Evolutionary conservation across 2,797 vertebrate species (phyloP).

Genomic region (Smutsia temminckii): DNA sequence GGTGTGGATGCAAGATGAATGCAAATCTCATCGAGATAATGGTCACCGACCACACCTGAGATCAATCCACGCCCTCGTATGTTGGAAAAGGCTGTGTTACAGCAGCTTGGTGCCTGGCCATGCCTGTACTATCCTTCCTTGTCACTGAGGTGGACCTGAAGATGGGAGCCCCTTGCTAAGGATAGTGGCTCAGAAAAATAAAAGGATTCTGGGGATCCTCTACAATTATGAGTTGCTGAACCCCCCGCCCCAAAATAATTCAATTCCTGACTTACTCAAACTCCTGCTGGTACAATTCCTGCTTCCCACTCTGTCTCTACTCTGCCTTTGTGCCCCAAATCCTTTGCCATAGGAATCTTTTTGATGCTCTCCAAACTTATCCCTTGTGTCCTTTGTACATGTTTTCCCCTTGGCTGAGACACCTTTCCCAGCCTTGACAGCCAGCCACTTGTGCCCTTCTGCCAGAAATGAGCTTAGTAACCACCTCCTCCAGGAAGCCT

Average conservation of each 20-base stretch:
- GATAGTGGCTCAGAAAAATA: neutral
- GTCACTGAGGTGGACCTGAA: neutral
- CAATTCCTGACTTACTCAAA: neutral
- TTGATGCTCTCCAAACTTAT: neutral
- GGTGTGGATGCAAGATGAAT: neutral
- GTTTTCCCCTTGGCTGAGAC: neutral
- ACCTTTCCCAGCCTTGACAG: neutral
- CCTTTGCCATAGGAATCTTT: neutral
- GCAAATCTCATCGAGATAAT: neutral
- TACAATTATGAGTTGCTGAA: rapidly evolving
- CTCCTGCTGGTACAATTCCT: rapidly evolving
- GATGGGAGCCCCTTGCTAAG: neutral
- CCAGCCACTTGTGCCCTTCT: neutral
- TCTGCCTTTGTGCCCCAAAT: neutral
- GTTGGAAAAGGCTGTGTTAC: neutral
- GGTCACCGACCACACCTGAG: neutral
- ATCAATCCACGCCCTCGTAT: neutral
- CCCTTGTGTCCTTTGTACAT: neutral
- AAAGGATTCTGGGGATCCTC: neutral
- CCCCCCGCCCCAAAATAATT: no score
- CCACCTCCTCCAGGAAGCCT: neutral
- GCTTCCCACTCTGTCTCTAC: neutral
- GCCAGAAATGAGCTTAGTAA: neutral
- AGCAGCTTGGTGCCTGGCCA: no score
- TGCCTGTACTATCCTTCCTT: no score